Base-by-base conservation (phyloP, 2,888 invertebrate species). In the Willowsia nigromaculata region DNA sequence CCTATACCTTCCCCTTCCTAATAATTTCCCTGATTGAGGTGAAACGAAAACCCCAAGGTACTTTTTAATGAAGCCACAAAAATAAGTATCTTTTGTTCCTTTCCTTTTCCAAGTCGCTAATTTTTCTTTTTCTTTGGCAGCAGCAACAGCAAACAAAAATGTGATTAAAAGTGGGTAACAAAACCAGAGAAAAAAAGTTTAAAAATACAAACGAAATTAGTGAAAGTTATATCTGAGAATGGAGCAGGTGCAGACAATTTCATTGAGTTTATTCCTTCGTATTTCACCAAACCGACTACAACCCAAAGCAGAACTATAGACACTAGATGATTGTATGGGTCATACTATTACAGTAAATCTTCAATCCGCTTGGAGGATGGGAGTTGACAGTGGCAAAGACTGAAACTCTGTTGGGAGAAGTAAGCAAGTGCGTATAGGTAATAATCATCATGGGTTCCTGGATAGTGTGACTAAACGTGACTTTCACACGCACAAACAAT, bases 401-500 rank as follows among this genome's bases (percentile, higher is more conserved):
- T 27, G 47, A 22, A 22, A 11, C 18, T 68, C 83, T 68, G 30
- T 68, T 50, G 83, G 43, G 40, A 56, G 9, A 37, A 62, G 25
- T 62, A 40, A 56, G 56, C 27, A 43, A 74, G 62, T 85, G 85
- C 74, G 76, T 82, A 80, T 27, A 56, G 62, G 25, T 50, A 82
- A 53, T 11, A n/a, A 43, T 62, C 56, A 43, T 82, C 30, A 25
- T 25, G 27, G 47, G 27, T 15, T 47, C n/a, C 22, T 25, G 11
- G 15, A 27, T 74, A 15, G 18, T 82, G 43, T 62, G 43, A 59
- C 27, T 25, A 85, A 85, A 85, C 85, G 85, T 43, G 85, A 76
- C 85, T 85, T 85, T 85, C 85, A 76, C 85, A 85, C 85, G 85
- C 85, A 85, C 85, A 85, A 84, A 84, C 71, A 84, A 82, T 68